Evolutionary conservation across 2,113 vertebrate genomes (phyloP), one percentile per base, ranked within the genome.

Genomic region (Periophthalmus modestus): DNA sequence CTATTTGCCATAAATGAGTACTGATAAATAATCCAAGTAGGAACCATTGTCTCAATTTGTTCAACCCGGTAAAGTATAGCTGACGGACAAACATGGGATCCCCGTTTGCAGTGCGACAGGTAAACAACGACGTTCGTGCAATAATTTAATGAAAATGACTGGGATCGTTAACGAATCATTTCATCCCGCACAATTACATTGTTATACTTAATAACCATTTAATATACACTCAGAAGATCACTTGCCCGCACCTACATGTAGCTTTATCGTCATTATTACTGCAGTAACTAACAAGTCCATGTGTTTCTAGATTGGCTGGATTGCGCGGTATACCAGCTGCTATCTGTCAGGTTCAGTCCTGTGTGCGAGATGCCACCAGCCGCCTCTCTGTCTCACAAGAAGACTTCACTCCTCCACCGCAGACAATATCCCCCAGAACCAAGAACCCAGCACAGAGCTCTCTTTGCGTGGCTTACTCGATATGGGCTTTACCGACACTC

Each of bases 401-500:
- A 75, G 77, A 19, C 24, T 69, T 7, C 88, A 83, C 65, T 90
- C 85, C 39, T 73, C 85, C 16, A n/a, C 11, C 48, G 58, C 24
- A 21, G 81, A 77, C 55, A 65, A 15, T 0, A 11, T 47, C 47
- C 18, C 13, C 1, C 68, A 52, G 69, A 33, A 7, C 36, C 52
- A 36, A 14, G 69, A 73, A 0, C 13, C 68, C 0, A 55, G 0
- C n/a, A 9, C 33, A 15, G 80, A 88, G 70, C 71, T 88, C 33
- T 74, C 85, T 2, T 1, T 79, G 1, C 23, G 10, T 0, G 81
- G 85, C 34, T 85, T 97, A 19, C 36, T 78, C 4, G 88, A 93
- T 59, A 85, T 96, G 94, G 96, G 96, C 5, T 95, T 97, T 86
- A 94, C 88, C 6, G 87, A 91, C 7, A 59, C 69, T 12, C 93